These are phyloP conservation scores for Lineus longissimus DNA, from an alignment of 1,140 invertebrate species.

Conservation along the genomic window DNA sequence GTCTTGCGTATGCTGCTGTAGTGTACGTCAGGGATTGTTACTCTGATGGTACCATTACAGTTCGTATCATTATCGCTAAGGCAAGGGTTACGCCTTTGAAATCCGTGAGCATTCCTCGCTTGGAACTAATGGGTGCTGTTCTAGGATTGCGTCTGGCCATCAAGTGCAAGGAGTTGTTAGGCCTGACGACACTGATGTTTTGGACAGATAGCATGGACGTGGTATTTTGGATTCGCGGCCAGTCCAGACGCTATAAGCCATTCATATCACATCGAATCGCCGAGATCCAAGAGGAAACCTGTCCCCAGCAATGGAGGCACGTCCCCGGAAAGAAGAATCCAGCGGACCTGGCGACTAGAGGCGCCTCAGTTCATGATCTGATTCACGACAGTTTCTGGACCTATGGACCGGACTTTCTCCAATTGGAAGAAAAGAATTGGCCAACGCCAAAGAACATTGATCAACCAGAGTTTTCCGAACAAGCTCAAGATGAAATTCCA, in stretches of 20 bases:
- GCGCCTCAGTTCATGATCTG: neutral
- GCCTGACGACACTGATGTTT: neutral
- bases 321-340: neutral
- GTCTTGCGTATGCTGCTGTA: neutral
- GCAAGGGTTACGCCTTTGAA: neutral
- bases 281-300: neutral
- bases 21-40: conserved; percentile 1
- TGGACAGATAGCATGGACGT: conserved; percentile 3
- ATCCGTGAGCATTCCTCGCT: neutral
- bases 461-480: neutral
- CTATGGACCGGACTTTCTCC: neutral
- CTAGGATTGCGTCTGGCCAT: neutral
- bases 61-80: neutral
- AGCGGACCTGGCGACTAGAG: neutral
- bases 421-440: neutral
- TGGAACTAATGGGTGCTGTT: neutral
- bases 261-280: neutral
- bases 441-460: neutral
- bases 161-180: neutral
- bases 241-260: neutral
- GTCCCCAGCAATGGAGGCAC: neutral
- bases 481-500: neutral
- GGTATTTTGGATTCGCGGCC: neutral
- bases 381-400: neutral
- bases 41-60: neutral